phyloP scores from a whole-genome alignment of 1,140 invertebrate genomes.

The Microplitis mediator region DNA sequence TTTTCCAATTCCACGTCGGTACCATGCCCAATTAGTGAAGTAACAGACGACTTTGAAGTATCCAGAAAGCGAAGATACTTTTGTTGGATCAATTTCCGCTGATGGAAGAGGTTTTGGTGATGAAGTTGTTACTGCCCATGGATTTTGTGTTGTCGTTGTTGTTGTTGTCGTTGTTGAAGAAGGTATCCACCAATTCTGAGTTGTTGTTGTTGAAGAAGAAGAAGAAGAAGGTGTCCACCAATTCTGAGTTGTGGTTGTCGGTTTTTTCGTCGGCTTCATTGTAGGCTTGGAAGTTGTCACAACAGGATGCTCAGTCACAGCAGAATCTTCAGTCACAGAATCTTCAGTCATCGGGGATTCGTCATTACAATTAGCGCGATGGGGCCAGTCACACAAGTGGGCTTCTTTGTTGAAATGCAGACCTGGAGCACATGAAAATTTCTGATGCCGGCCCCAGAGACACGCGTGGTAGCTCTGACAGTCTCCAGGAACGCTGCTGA shows the following conservation, averaged over 20 bases:
- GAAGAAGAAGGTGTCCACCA: constrained; percentile 30
- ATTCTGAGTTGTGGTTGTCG: constrained; percentile 42
- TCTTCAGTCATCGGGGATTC: background rate
- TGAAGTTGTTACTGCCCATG: constrained; percentile 29
- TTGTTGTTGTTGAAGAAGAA: constrained; percentile 42
- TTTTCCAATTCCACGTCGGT: constrained; percentile 79
- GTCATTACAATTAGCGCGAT: constrained; percentile 69
- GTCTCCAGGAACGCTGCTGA: constrained; percentile 68
- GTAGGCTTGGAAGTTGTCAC: constrained; percentile 36
- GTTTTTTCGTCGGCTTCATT: constrained; percentile 42
- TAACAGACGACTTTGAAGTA: constrained; percentile 74
- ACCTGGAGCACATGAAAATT: constrained; percentile 74
- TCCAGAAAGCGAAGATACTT: constrained; percentile 53
- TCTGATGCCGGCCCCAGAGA: constrained; percentile 76
- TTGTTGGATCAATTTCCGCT: constrained; percentile 51
- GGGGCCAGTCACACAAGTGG: constrained; percentile 81
- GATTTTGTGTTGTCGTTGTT: constrained; percentile 40
- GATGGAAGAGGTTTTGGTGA: constrained; percentile 40
- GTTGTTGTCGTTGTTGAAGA: constrained; percentile 32
- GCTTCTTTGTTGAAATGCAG: constrained; percentile 78
- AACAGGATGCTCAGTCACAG: background rate
- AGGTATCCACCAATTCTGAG: constrained; percentile 34
- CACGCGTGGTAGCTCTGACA: constrained; percentile 79
- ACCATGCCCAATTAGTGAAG: constrained; percentile 95
- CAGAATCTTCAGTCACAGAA: background rate